These are phyloP conservation scores for Trichogramma pretiosum DNA, from an alignment of 1,140 invertebrate species.

Conservation along the genomic window DNA sequence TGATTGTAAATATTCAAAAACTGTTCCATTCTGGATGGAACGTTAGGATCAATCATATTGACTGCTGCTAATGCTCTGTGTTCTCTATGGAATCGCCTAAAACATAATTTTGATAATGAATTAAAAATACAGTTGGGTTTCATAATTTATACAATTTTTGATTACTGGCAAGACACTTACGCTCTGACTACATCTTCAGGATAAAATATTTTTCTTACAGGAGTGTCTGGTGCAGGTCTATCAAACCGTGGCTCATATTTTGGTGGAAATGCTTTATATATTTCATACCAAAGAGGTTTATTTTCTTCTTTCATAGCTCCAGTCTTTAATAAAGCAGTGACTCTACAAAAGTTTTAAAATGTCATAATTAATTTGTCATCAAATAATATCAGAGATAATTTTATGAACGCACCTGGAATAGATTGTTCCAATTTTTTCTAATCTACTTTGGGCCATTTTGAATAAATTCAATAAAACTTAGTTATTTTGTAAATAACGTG, in stretches of 20 bases:
- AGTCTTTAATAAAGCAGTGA: slow-evolving; percentile 63
- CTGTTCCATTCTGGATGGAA: slow-evolving; percentile 48
- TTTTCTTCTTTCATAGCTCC: slow-evolving; percentile 69
- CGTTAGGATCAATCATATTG: slow-evolving; percentile 42
- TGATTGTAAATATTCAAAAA: slow-evolving; percentile 52
- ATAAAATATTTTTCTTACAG: slow-evolving; percentile 69
- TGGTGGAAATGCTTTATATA: slow-evolving; percentile 81
- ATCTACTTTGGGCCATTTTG: slow-evolving; percentile 55
- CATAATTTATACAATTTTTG: background rate
- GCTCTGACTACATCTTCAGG: slow-evolving; percentile 76
- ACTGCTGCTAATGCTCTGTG: slow-evolving; percentile 44
- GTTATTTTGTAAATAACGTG: background rate
- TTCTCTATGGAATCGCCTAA: slow-evolving; percentile 54
- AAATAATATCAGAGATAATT: too few species aligned
- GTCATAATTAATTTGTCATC: slow-evolving; percentile 3
- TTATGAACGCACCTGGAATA: slow-evolving; percentile 50
- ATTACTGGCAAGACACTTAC: slow-evolving; percentile 48
- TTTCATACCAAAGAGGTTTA: slow-evolving; percentile 80
- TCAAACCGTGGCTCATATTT: slow-evolving; percentile 65
- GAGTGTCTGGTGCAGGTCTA: slow-evolving; percentile 49
- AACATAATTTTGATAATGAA: slow-evolving; percentile 25
- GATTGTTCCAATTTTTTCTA: slow-evolving; percentile 66
- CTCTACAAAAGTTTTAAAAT: slow-evolving; percentile 45
- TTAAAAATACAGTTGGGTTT: background rate
- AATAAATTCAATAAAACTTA: background rate